Evolutionary conservation across 2,797 vertebrate species (phyloP), one percentile per base, ranked within the genome.

Genomic region (Siniperca obscura): DNA sequence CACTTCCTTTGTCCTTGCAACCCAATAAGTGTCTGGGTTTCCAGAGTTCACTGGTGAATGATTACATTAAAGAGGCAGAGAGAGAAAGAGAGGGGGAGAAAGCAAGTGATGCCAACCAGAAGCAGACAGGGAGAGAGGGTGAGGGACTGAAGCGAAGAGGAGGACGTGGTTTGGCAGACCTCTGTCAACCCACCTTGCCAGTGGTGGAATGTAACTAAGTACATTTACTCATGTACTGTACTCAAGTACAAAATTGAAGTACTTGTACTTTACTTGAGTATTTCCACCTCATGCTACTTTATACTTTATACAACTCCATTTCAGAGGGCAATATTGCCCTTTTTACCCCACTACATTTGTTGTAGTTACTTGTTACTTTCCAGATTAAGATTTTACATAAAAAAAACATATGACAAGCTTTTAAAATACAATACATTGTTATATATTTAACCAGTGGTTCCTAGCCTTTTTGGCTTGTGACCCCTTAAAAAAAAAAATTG

Each of bases 31-130:
- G 17, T 72, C 67, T 25, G 56, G 68, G 38, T 83, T 80, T 89
- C 87, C 80, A 74, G 86, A 89, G 78, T 73, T 84, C 78, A 71
- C 53, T 66, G 70, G 71, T 83, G 82, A 87, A 79, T 83, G 61
- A 90, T 89, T 81, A 65, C 5, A 90, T 91, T 87, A 90, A 85
- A 77, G 79, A 74, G 30, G 14, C 21, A 38, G 60, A 62, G 70
- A 57, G 16, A 65, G 13, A 75, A 38, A 48, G 9, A 14, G 46
- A 44, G 36, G 12, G 34, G 7, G 36, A 19, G 27, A 52, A 21
- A 48, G 21, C 19, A 19, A n/a, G 8, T 53, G 25, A 66, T 77
- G 64, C 48, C 81, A 83, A 42, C 53, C 69, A 77, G 52, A 40
- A 25, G n/a, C 6, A 52, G 52, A 34, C 12, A 34, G 50, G 2